These are phyloP conservation scores for Polylopha cassiicola DNA, from an alignment of 2,888 invertebrate genomes.

Conservation along the genomic window DNA sequence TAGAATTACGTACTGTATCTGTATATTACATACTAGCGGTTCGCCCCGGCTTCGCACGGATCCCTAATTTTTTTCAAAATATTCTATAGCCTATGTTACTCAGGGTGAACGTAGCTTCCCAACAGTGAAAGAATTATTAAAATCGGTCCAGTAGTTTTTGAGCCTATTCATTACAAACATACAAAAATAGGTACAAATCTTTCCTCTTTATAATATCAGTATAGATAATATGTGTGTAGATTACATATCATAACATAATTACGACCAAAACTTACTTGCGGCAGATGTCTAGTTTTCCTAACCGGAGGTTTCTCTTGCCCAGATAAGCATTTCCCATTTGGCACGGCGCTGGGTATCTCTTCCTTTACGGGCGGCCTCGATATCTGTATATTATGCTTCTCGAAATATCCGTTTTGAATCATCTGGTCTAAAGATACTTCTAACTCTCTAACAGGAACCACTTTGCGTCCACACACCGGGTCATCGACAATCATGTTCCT, in stretches of 20 bases:
- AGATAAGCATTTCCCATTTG: constrained; percentile 63
- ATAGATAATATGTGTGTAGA: too few relatives aligned
- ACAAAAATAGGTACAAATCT: too few relatives aligned
- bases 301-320: constrained; percentile 35
- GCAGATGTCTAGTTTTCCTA: constrained; percentile 58
- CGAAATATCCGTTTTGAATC: constrained; percentile 72
- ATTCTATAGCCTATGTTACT: too few relatives aligned
- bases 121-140: too few relatives aligned
- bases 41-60: too few relatives aligned
- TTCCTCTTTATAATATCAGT: too few relatives aligned
- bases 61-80: too few relatives aligned
- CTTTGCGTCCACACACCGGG: constrained; percentile 60
- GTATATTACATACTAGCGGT: too few relatives aligned
- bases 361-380: constrained; percentile 42
- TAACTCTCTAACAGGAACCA: constrained; percentile 67
- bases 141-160: too few relatives aligned
- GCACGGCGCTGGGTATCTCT: constrained; percentile 44
- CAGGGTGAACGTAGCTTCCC: too few relatives aligned
- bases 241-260: constrained; percentile 12
- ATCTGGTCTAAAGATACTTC: constrained; percentile 72
- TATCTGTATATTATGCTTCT: constrained; percentile 69
- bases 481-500: constrained; percentile 69
- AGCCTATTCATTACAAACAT: too few relatives aligned
- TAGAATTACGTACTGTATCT: too few relatives aligned
- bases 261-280: constrained; percentile 50